A percentile compares a stretch with the other conserved stretches of the same genome.
phyloP scores from a whole-genome alignment of 2,888 invertebrate species.

The Seladonia tumulorum region DNA sequence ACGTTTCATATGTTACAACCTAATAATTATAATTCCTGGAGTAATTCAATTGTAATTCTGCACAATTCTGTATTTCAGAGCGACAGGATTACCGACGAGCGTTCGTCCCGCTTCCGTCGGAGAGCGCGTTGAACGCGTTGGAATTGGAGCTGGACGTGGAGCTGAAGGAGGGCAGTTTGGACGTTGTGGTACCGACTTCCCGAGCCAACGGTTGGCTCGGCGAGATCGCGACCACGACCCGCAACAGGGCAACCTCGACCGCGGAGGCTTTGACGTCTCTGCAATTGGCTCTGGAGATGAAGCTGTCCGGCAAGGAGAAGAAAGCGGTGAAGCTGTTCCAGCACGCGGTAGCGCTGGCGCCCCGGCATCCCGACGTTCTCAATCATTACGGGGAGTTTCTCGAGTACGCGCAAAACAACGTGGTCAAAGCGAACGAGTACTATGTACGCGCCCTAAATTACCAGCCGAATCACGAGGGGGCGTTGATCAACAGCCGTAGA shows the following conservation, averaged over 20 bases:
- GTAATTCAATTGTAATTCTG: no score
- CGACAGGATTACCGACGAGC: slow-evolving; percentile 64
- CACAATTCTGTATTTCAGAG: slow-evolving; percentile 66
- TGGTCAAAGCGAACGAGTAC: slow-evolving; percentile 95
- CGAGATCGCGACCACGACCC: slow-evolving; percentile 39
- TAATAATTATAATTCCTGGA: no score
- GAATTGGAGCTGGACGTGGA: slow-evolving; percentile 62
- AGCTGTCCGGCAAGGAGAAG: slow-evolving; percentile 91
- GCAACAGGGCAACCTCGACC: slow-evolving; percentile 82
- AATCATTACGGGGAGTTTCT: slow-evolving; percentile 97
- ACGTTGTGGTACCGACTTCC: slow-evolving; percentile 62
- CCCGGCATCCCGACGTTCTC: slow-evolving; percentile 95
- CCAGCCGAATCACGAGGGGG: slow-evolving; percentile 93
- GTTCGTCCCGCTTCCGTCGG: slow-evolving; percentile 77
- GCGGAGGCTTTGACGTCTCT: slow-evolving; percentile 94
- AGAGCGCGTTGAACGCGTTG: slow-evolving; percentile 73
- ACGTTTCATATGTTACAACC: no score
- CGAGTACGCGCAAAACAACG: slow-evolving; percentile 93
- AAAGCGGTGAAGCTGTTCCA: slow-evolving; percentile 95
- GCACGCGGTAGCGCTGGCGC: slow-evolving; percentile 96
- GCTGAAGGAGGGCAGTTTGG: slow-evolving; percentile 65
- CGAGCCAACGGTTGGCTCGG: slow-evolving; percentile 62
- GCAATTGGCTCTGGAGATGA: slow-evolving; percentile 94
- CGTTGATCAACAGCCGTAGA: slow-evolving; percentile 91
- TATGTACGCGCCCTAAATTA: slow-evolving; percentile 94